Evolutionary conservation across 2,888 invertebrate genomes (phyloP).

Genomic region (Melinaea marsaeus): DNA sequence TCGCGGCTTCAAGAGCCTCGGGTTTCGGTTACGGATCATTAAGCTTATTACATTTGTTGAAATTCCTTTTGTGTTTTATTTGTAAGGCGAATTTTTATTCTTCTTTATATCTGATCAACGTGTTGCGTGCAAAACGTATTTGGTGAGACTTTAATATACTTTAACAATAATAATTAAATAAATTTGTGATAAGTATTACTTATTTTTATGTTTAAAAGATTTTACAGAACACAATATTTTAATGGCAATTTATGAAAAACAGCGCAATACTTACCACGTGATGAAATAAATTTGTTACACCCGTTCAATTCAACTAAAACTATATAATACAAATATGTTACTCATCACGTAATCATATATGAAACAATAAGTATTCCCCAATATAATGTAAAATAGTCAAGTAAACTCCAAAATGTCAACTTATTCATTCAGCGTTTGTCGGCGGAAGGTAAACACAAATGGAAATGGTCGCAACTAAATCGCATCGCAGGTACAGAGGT

Average conservation of each 20-base stretch:
- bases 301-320: no score
- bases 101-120: not conserved
- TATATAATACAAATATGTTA: no score
- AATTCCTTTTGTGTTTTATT: slow-evolving; percentile 25
- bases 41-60: slow-evolving; percentile 38
- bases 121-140: not conserved
- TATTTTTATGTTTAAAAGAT: no score
- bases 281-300: no score
- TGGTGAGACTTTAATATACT: not conserved
- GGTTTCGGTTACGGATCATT: slow-evolving; percentile 42
- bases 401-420: slow-evolving; percentile 25
- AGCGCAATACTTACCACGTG: no score
- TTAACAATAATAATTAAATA: no score
- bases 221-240: no score
- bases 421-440: slow-evolving; percentile 58
- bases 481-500: slow-evolving; percentile 60
- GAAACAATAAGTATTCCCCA: not conserved
- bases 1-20: slow-evolving; percentile 41
- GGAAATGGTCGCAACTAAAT: slow-evolving; percentile 66
- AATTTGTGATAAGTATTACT: no score
- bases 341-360: not conserved
- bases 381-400: slow-evolving; percentile 13
- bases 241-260: no score
- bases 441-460: slow-evolving; percentile 61
- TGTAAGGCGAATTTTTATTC: slow-evolving; percentile 8